Evolutionary conservation across 2,113 vertebrate genomes (phyloP), one percentile per base, ranked within the genome.

Genomic region (Sphyrna mokarran): DNA sequence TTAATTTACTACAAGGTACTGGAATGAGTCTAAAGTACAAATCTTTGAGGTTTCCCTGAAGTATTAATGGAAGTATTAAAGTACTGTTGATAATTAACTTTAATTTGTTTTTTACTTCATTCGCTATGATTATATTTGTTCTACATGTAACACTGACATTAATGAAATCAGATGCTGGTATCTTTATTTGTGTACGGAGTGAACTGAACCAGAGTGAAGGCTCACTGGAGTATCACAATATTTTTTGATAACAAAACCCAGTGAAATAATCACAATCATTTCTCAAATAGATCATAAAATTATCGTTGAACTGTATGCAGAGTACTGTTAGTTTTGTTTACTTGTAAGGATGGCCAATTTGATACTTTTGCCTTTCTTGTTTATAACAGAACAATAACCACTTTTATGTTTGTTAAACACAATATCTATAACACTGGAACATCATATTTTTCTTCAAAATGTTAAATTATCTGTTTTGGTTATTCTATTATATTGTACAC

Each of bases 381-480:
- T 11, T n/a, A 68, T 93, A 69, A 26, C 4, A 70, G 20, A 94
- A 68, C 10, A 68, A 13, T 90, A 61, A 90, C 26, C 87, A 90
- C 58, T 83, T 43, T 83, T 20, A 22, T 29, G 23, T 91, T 48
- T 33, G 48, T 95, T 54, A 43, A 48, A 72, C 26, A 89, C 16
- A 40, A 11, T 70, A 26, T 26, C 20, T 95, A 33, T 14, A 43
- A 10, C 69, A 70, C 13, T 40, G 70, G 61, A 37, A 68, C 69
- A 94, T 37, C 33, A 0, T 48, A 70, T 70, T 72, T 48, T 43
- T 95, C 40, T 26, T 48, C 23, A 69, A 43, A 26, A 70, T 69
- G 68, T 40, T 70, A 20, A 94, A 94, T 94, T 23, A 26, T 94
- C 37, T 94, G 22, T 95, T 95, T 69, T 43, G 26, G 68, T 95